phyloP scores from a whole-genome alignment of 1,140 invertebrate species.

The Amyelois transitella region DNA sequence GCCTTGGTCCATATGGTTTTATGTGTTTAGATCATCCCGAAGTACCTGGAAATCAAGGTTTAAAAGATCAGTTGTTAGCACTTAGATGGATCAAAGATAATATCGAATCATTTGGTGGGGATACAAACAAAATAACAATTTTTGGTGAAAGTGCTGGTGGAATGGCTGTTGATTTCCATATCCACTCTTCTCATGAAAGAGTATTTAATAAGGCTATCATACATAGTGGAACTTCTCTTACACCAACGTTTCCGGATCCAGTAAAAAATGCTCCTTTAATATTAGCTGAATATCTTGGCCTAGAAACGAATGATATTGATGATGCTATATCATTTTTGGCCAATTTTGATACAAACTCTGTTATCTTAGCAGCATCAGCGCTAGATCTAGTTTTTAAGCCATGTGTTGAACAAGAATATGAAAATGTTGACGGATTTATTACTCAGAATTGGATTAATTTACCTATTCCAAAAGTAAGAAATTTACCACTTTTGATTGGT shows the following conservation, averaged over 20 bases:
- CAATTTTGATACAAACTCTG: slow-evolving; percentile 3
- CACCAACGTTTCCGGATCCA: not conserved
- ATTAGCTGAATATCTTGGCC: slow-evolving; percentile 16
- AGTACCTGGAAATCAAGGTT: slow-evolving; percentile 79
- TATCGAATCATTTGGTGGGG: slow-evolving; percentile 80
- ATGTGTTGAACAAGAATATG: slow-evolving; percentile 19
- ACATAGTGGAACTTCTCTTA: slow-evolving; percentile 15
- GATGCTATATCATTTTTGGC: slow-evolving; percentile 18
- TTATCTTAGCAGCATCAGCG: slow-evolving; percentile 9
- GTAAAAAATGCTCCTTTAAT: slow-evolving; percentile 4
- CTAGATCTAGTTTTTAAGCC: slow-evolving; percentile 9
- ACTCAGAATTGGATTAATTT: slow-evolving; percentile 4
- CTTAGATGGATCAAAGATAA: slow-evolving; percentile 79
- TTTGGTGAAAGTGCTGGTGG: slow-evolving; percentile 81
- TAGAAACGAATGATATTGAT: slow-evolving; percentile 10
- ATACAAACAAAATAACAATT: slow-evolving; percentile 77
- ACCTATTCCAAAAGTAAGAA: slow-evolving; percentile 1
- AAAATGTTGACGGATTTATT: slow-evolving; percentile 13
- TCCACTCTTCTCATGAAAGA: slow-evolving; percentile 16
- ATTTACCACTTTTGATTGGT: slow-evolving; percentile 14
- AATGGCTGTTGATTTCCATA: slow-evolving; percentile 22
- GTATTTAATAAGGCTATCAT: slow-evolving; percentile 16
- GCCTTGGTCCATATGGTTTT: slow-evolving; percentile 78
- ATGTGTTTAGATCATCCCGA: slow-evolving; percentile 77
- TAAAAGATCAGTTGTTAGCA: slow-evolving; percentile 81